A percentile compares a stretch with the other conserved stretches of the same genome.
Evolutionary conservation across 2,113 vertebrate genomes (phyloP).

Genomic region (Acinonyx jubatus): DNA sequence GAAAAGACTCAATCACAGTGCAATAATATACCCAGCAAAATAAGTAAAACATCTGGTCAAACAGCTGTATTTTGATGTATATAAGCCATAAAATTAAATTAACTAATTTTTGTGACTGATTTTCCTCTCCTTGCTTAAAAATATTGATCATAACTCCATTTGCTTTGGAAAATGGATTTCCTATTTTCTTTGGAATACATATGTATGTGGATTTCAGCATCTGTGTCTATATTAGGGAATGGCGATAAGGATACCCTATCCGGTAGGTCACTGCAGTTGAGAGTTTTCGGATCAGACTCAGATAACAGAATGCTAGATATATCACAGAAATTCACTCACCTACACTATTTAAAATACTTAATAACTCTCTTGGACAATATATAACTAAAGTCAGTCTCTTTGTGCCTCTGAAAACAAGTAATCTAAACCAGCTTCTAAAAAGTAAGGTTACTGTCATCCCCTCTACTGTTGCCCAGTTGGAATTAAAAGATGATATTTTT

Average conservation of each 20-base stretch:
- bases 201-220: neutral
- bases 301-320: neutral
- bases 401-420: neutral
- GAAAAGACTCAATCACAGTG: neutral
- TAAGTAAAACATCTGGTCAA: slow-evolving; percentile 66
- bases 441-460: neutral
- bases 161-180: neutral
- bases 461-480: neutral
- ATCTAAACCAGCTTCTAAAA: neutral
- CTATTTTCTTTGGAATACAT: neutral
- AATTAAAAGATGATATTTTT: neutral
- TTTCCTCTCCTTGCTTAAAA: slow-evolving; percentile 38
- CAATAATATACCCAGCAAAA: slow-evolving; percentile 11
- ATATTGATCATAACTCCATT: slow-evolving; percentile 22
- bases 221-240: neutral
- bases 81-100: slow-evolving; percentile 48
- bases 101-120: slow-evolving; percentile 43
- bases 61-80: slow-evolving; percentile 64
- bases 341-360: neutral
- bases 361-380: neutral
- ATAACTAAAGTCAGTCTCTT: neutral
- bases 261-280: neutral
- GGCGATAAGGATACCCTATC: rapidly evolving
- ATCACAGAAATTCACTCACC: neutral
- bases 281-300: neutral